Evolutionary conservation across 2,113 vertebrate species (phyloP), one percentile per base, ranked within the genome.

Genomic region (Laticauda laticaudata): DNA sequence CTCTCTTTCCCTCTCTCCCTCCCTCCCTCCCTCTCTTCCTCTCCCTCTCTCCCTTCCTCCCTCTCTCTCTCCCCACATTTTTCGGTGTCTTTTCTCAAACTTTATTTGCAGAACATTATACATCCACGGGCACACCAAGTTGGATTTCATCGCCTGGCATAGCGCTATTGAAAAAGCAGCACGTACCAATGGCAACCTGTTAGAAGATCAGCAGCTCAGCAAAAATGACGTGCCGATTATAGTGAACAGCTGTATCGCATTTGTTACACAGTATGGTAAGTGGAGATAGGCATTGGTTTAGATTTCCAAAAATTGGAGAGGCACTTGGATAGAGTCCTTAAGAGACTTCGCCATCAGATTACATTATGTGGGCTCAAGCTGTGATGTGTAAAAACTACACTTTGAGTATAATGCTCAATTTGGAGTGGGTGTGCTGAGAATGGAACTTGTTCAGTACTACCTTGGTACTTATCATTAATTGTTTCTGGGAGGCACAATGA

Each of bases 201-300:
- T 99, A 88, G 96, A 98, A 94, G 98, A 99, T 97, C 99, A 99
- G 96, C 99, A 99, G 98, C 98, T 99, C 97, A 99, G 98, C 96
- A 99, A 98, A 98, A 99, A 99, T 26, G 98, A 99, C 86, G 97
- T 99, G 92, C 99, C 99, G 57, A 99, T 99, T 95, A 98, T 98
- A 26, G 97, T 99, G 90, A 99, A 99, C 97, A 99, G 99, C 97
- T 99, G 99, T 97, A 98, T 99, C 94, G 98, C 99, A 57, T 99
- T 99, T 97, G 98, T 99, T 98, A 99, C 99, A 23, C 99, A 99
- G 97, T 99, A 99, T 93, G 99, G 99, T 99, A 97, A 98, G 98
- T 96, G 94, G 69, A 94, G 92, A 86, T 29, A 90, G 88, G 87
- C 93, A 96, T 95, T 96, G 95, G 92, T 95, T 97, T 93, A 96